phyloP scores from a whole-genome alignment of 1,140 invertebrate species.

The Harlomillsia oculata region DNA sequence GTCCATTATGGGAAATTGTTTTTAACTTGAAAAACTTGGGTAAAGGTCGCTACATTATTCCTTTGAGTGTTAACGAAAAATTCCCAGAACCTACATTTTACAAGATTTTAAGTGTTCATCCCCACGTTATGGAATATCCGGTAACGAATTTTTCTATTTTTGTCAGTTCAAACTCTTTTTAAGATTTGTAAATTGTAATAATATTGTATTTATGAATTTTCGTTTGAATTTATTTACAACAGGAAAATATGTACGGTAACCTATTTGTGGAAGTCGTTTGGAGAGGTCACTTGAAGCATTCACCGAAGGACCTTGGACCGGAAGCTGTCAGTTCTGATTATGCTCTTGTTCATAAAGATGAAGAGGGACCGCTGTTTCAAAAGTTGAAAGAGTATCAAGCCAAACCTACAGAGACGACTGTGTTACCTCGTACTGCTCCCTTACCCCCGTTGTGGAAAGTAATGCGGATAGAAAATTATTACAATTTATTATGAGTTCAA shows the following conservation, averaged over 20 bases:
- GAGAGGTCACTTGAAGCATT: not conserved
- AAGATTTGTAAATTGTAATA: too few species aligned
- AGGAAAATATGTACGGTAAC: slow-evolving; percentile 17
- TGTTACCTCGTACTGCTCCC: slow-evolving; percentile 9
- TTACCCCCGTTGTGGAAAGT: slow-evolving; percentile 24
- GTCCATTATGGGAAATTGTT: slow-evolving; percentile 20
- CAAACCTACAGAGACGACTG: slow-evolving; percentile 3
- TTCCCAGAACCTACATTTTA: slow-evolving; percentile 15
- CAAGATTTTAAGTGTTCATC: slow-evolving; percentile 18
- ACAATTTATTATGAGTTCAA: too few species aligned
- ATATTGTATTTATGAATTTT: too few species aligned
- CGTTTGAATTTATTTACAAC: not conserved
- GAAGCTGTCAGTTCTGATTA: slow-evolving; percentile 6
- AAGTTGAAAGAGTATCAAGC: slow-evolving; percentile 1
- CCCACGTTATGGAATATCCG: slow-evolving; percentile 21
- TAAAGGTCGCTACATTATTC: slow-evolving; percentile 9
- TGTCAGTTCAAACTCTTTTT: too few species aligned
- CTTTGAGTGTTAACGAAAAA: not conserved
- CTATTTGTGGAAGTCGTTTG: slow-evolving; percentile 16
- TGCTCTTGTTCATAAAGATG: slow-evolving; percentile 9
- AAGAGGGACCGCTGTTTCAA: not conserved
- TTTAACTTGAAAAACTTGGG: slow-evolving; percentile 22
- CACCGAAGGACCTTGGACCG: slow-evolving; percentile 7
- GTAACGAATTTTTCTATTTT: slow-evolving; percentile 1
- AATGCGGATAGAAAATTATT: not conserved